phyloP scores from a whole-genome alignment of 2,113 vertebrate species.

The Ivindomyrus marchei region DNA sequence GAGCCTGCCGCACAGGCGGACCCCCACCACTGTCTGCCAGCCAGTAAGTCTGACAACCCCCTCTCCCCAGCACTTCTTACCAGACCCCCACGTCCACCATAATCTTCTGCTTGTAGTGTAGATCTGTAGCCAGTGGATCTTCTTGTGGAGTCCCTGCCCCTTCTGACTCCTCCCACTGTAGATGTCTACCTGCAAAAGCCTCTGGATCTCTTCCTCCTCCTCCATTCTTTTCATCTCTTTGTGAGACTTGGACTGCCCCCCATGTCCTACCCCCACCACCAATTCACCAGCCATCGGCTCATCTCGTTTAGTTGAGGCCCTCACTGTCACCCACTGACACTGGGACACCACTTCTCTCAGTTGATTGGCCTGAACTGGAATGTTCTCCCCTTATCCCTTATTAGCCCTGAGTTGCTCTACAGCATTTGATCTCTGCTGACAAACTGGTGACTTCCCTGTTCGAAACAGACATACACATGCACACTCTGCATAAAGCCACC shows the following conservation, averaged over 20 bases:
- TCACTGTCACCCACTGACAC: not conserved
- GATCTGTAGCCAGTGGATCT: not conserved
- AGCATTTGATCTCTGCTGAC: not conserved
- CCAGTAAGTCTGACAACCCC: slow-evolving; percentile 50
- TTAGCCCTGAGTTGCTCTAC: not conserved
- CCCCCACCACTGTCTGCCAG: slow-evolving; percentile 35
- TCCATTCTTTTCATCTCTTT: not conserved
- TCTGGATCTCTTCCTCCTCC: not conserved
- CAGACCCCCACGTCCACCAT: not conserved
- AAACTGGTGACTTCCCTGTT: not conserved
- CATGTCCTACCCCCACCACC: not conserved
- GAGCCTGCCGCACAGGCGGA: slow-evolving; percentile 35
- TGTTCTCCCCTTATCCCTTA: not conserved
- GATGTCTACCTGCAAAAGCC: not conserved
- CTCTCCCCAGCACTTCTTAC: slow-evolving; percentile 34
- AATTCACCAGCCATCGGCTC: not conserved
- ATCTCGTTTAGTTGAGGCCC: not conserved
- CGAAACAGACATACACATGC: not conserved
- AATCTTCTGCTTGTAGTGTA: not conserved
- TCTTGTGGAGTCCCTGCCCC: not conserved
- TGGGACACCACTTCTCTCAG: not conserved
- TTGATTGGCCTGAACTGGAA: not conserved
- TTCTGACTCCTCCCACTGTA: not conserved
- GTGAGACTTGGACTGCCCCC: not conserved
- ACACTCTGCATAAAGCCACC: not conserved